Conservation (phyloP, 2,797 vertebrate genomes). For the Steatocranus sp. region DNA sequence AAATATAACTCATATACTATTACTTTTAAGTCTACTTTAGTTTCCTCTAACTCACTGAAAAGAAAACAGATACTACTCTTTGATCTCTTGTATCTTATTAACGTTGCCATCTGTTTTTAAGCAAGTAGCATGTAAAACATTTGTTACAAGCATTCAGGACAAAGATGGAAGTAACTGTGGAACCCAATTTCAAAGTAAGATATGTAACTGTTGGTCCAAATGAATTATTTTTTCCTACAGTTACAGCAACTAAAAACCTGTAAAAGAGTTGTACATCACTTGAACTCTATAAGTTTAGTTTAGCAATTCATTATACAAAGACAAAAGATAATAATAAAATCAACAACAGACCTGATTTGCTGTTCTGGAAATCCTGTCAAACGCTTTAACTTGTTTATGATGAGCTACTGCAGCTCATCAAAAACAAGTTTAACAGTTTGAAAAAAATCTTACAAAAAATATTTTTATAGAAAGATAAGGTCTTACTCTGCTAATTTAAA, state of each 20-base stretch:
- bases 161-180: neutral
- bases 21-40: neutral
- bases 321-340: neutral
- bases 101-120: neutral
- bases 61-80: neutral
- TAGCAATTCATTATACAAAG: neutral
- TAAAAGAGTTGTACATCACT: neutral
- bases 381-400: neutral
- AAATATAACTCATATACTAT: neutral
- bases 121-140: neutral
- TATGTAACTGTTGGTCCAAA: neutral
- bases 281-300: neutral
- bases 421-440: neutral
- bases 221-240: neutral
- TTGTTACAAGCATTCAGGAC: neutral
- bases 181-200: neutral
- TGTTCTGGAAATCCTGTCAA: neutral
- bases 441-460: neutral
- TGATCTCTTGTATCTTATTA: neutral
- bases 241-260: neutral
- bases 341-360: neutral
- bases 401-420: neutral
- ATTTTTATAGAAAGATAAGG: conserved; percentile 20
- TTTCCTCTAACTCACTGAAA: neutral
- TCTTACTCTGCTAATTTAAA: conserved; percentile 18